A percentile compares a stretch with the other conserved stretches of the same genome.
Conservation (phyloP, 2,113 vertebrate species). For the Boleophthalmus pectinirostris region DNA sequence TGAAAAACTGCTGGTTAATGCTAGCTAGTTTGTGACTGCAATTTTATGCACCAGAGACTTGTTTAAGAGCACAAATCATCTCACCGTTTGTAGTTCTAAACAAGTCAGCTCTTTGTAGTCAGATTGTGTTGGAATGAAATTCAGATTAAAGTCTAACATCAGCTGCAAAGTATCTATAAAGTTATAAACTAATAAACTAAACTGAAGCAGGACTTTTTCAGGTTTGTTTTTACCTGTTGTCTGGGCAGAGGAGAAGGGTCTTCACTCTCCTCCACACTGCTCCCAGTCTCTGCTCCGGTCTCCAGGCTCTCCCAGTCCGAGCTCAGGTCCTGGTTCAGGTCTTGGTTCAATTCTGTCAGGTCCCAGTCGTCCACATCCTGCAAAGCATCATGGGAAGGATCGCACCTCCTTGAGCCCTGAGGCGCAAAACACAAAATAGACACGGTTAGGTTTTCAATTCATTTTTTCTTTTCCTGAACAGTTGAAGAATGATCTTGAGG, state of each 20-base stretch:
- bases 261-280: conserved; percentile 21
- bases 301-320: conserved; percentile 44
- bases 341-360: conserved; percentile 88
- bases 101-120: too few species aligned
- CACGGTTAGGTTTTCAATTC: background rate
- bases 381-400: conserved; percentile 74
- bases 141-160: too few species aligned
- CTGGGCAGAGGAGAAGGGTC: conserved; percentile 34
- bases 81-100: too few species aligned
- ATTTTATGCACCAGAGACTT: too few species aligned
- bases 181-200: too few species aligned
- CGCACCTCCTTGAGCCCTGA: conserved; percentile 64
- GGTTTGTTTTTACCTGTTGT: conserved; percentile 16
- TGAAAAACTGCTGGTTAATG: too few species aligned
- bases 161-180: too few species aligned
- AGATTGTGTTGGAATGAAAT: too few species aligned
- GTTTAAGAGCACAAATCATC: too few species aligned
- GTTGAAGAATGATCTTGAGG: too few species aligned
- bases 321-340: conserved; percentile 90
- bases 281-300: conserved; percentile 13
- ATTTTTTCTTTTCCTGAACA: too few species aligned
- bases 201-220: background rate
- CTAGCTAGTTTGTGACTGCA: too few species aligned
- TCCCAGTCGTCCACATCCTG: conserved; percentile 98
- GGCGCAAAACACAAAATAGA: background rate